These are phyloP conservation scores for Amblyteles armatorius DNA, from an alignment of 2,888 invertebrate species.

Conservation along the genomic window DNA sequence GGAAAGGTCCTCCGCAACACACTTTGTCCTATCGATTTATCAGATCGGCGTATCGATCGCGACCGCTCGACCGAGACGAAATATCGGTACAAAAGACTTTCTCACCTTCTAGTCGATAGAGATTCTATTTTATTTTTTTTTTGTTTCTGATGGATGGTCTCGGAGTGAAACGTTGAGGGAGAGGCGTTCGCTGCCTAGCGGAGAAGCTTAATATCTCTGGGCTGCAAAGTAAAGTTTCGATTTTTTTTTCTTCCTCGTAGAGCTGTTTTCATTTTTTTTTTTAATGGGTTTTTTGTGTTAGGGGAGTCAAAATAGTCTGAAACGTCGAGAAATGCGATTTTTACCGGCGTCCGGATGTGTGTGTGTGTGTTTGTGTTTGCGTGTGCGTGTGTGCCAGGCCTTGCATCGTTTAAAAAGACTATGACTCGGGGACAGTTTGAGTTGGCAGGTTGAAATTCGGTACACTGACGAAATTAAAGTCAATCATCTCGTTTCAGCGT, in stretches of 20 bases:
- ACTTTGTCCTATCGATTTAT: conserved; percentile 3
- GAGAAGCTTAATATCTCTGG: background rate
- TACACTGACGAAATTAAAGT: background rate
- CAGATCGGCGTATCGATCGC: background rate
- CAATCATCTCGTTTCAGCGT: background rate
- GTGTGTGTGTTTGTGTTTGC: too few relatives aligned
- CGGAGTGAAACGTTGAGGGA: background rate
- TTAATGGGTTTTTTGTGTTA: too few relatives aligned
- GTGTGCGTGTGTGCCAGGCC: too few relatives aligned
- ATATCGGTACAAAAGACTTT: conserved; percentile 17
- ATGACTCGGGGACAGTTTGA: too few relatives aligned
- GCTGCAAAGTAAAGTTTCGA: background rate
- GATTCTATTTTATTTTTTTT: background rate
- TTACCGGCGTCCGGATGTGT: too few relatives aligned
- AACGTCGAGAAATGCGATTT: too few relatives aligned
- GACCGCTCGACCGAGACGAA: conserved; percentile 15
- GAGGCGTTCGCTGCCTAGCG: background rate
- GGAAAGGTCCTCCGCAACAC: background rate
- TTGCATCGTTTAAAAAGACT: too few relatives aligned
- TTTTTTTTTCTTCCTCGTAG: background rate
- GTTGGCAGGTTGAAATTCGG: too few relatives aligned
- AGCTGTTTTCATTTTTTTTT: too few relatives aligned
- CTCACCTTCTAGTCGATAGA: conserved; percentile 5
- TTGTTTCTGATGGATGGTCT: background rate
- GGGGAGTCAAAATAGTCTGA: too few relatives aligned